A percentile compares a stretch with the other conserved stretches of the same genome.
These are phyloP conservation scores for Irena cyanogastra DNA, from an alignment of 2,113 vertebrate genomes.

Conservation along the genomic window DNA sequence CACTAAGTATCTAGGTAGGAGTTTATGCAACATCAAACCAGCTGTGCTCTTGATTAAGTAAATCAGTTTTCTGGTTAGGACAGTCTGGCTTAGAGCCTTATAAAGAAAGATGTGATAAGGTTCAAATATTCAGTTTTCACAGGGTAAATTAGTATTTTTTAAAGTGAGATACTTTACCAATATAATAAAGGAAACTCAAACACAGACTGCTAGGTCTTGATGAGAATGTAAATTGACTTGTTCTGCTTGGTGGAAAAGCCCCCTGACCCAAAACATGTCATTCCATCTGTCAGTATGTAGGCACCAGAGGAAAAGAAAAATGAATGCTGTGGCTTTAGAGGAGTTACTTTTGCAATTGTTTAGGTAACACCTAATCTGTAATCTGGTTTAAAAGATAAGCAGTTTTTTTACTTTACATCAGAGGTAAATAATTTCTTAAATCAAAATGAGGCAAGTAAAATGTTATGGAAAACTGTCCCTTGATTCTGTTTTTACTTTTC, in stretches of 20 bases:
- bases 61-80: neutral
- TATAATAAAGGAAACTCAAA: slow-evolving; percentile 30
- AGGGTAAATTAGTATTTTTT: neutral
- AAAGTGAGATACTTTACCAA: neutral
- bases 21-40: neutral
- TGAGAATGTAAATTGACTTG: slow-evolving; percentile 59
- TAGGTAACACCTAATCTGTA: slow-evolving; percentile 15
- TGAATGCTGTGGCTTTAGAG: neutral
- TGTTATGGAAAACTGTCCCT: neutral
- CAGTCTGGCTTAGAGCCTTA: neutral
- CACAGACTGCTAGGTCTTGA: slow-evolving; percentile 51
- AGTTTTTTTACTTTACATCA: neutral
- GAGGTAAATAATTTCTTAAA: neutral
- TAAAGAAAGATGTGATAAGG: neutral
- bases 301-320: slow-evolving; percentile 38
- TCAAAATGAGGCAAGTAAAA: neutral
- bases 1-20: neutral
- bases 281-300: slow-evolving; percentile 37
- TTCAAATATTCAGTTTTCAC: neutral
- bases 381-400: neutral
- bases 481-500: neutral
- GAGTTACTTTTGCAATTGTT: slow-evolving; percentile 28
- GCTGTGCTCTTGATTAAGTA: neutral
- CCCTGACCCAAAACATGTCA: slow-evolving; percentile 46
- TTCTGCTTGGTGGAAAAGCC: slow-evolving; percentile 56